phyloP scores from a whole-genome alignment of 2,888 invertebrate species.

The Hirtodrosophila confusa region DNA sequence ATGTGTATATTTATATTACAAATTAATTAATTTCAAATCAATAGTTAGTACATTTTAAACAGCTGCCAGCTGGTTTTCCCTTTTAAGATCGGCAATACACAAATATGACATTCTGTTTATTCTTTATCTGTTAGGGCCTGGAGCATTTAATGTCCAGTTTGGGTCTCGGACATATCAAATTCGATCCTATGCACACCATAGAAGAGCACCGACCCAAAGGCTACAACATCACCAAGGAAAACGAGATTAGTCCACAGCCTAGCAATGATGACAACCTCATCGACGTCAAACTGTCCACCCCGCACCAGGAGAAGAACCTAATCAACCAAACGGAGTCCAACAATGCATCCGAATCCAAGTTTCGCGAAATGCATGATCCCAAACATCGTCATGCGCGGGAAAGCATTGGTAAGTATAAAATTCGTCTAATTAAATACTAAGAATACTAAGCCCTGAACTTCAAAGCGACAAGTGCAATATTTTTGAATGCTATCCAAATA shows the following conservation, averaged over 20 bases:
- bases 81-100: too few species aligned
- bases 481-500: neutral
- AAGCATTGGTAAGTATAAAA: slow-evolving; percentile 80
- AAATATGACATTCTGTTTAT: neutral
- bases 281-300: slow-evolving; percentile 49
- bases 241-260: slow-evolving; percentile 25
- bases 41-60: slow-evolving; percentile 1
- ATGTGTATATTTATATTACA: too few species aligned
- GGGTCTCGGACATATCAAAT: slow-evolving; percentile 88
- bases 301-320: slow-evolving; percentile 9
- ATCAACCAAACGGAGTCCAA: slow-evolving; percentile 22
- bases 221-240: slow-evolving; percentile 54
- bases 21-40: neutral
- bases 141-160: slow-evolving; percentile 88
- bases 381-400: slow-evolving; percentile 83
- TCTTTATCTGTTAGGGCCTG: slow-evolving; percentile 85
- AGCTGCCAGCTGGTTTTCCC: slow-evolving; percentile 35
- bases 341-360: slow-evolving; percentile 51
- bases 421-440: neutral
- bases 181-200: slow-evolving; percentile 83
- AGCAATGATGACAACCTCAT: slow-evolving; percentile 41
- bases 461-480: neutral
- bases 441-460: slow-evolving; percentile 5
- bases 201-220: slow-evolving; percentile 82
- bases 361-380: slow-evolving; percentile 83